Conservation (phyloP, 2,888 invertebrate species). For the Noctua janthe region DNA sequence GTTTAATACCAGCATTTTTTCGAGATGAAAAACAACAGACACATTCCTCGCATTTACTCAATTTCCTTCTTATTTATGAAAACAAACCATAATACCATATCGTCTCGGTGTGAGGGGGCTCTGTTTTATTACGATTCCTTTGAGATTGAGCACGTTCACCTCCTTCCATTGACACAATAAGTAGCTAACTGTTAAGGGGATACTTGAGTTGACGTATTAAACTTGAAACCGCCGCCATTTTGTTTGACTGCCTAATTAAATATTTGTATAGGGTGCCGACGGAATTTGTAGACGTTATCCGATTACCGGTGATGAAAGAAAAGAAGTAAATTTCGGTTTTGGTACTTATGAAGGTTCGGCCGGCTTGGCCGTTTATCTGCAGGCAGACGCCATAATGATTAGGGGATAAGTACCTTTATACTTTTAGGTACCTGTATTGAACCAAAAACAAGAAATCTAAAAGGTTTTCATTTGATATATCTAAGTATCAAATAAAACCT, state of each 20-base stretch:
- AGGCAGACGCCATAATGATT: too few species aligned
- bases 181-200: not conserved
- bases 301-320: constrained; percentile 5
- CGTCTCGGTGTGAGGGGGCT: not conserved
- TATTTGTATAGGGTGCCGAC: not conserved
- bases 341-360: not conserved
- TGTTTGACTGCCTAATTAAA: not conserved
- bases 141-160: constrained; percentile 34
- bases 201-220: not conserved
- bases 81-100: constrained; percentile 24
- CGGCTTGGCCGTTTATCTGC: not conserved
- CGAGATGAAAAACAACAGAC: not conserved
- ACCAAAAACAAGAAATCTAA: not conserved
- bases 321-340: not conserved
- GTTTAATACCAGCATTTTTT: not conserved
- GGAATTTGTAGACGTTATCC: not conserved
- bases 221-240: not conserved
- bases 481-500: constrained; percentile 12
- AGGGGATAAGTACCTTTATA: not conserved
- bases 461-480: not conserved
- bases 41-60: constrained; percentile 8
- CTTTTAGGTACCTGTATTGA: not conserved
- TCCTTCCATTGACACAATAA: constrained; percentile 1
- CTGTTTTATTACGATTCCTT: constrained; percentile 15
- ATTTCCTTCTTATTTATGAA: constrained; percentile 25